phyloP scores from a whole-genome alignment of 2,888 invertebrate species.

The Netelia virgata region DNA sequence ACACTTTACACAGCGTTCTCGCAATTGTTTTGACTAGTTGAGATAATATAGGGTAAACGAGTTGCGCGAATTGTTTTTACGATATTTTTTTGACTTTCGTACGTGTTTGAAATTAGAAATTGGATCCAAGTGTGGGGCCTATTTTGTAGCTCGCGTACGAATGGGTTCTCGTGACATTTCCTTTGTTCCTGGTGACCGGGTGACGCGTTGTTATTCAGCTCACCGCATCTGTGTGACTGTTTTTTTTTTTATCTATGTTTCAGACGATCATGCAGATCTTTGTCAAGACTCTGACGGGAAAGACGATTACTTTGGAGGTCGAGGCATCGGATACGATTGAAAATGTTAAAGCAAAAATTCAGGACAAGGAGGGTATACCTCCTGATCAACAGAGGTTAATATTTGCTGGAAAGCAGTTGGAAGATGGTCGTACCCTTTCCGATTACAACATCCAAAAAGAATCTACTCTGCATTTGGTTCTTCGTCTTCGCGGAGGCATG shows the following conservation, averaged over 20 bases:
- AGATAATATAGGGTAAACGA: too few species aligned
- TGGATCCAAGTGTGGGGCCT: too few species aligned
- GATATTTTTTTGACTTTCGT: too few species aligned
- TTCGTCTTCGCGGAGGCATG: conserved; percentile 69
- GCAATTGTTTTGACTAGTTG: too few species aligned
- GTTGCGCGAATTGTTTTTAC: too few species aligned
- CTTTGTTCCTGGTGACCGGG: too few species aligned
- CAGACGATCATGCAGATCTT: conserved; percentile 77
- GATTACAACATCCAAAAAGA: conserved; percentile 58
- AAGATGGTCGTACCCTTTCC: conserved; percentile 61
- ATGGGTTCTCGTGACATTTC: too few species aligned
- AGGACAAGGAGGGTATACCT: conserved; percentile 71
- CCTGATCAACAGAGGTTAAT: conserved; percentile 70
- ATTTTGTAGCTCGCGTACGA: too few species aligned
- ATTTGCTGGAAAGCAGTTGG: conserved; percentile 70
- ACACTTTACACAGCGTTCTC: background rate
- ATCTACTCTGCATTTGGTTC: conserved; percentile 67
- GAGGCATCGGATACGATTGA: conserved; percentile 69
- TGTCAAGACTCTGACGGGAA: conserved; percentile 70
- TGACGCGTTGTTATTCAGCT: too few species aligned
- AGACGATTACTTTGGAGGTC: conserved; percentile 71
- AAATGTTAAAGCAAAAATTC: conserved; percentile 71
- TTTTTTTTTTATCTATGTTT: conserved; percentile 28
- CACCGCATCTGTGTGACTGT: too few species aligned
- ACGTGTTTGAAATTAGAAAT: too few species aligned